Conservation (phyloP, 2,888 invertebrate species). For the Anoplius nigerrimus region DNA sequence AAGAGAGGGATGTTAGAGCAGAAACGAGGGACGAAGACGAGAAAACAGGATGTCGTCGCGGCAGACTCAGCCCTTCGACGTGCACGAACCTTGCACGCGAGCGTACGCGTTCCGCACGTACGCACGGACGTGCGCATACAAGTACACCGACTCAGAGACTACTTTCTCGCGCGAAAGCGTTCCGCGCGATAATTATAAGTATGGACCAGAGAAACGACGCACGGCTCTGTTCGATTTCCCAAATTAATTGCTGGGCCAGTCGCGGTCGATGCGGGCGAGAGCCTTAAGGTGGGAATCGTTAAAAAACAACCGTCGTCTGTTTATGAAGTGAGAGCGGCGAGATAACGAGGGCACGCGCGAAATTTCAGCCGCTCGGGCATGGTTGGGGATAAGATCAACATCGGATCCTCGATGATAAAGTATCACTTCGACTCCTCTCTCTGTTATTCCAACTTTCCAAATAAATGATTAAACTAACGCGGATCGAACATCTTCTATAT, state of each 20-base stretch:
- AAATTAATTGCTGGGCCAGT: conserved; percentile 34
- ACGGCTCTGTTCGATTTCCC: conserved; percentile 25
- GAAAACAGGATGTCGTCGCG: conserved; percentile 62
- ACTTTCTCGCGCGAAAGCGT: conserved; percentile 35
- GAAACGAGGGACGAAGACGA: conserved; percentile 24
- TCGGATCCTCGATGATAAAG: neutral
- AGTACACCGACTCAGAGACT: no score
- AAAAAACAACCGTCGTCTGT: neutral
- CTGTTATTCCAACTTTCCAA: no score
- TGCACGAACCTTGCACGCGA: conserved; percentile 14
- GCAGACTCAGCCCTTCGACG: conserved; percentile 32
- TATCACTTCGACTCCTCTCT: conserved; percentile 33
- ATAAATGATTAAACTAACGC: no score
- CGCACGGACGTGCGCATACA: no score
- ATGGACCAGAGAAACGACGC: conserved; percentile 44
- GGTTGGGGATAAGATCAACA: neutral
- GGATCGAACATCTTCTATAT: no score
- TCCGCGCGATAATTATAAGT: conserved; percentile 53
- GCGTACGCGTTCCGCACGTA: no score
- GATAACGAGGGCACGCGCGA: neutral
- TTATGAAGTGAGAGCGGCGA: neutral
- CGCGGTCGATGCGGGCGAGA: no score
- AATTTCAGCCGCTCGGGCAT: neutral
- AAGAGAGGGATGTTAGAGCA: conserved; percentile 36
- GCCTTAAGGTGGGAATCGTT: no score